Evolutionary conservation across 92 coral and sea anemone species (phyloP), one percentile per base, ranked within the genome.

Genomic region (Epizoanthus rinbou): DNA sequence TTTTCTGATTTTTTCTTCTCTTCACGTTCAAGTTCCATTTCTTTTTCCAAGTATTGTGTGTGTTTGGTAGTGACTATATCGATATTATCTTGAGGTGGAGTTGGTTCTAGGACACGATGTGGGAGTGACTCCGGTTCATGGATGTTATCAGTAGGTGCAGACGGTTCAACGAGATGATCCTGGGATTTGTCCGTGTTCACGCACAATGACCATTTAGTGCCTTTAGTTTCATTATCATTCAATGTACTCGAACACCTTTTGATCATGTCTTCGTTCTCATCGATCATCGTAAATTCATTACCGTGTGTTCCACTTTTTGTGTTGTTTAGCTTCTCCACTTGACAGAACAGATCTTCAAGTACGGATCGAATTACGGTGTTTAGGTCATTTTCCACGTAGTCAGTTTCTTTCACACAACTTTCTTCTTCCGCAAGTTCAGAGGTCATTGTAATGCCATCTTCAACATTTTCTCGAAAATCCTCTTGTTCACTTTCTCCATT

Each of bases 261-360:
- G 33, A 37, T 17, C 62, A 21, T 57, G 10, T 54, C 28, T 37
- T 78, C 54, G 54, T 50, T 63, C 50, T 60, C 39, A 60, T 41
- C 69, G 64, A 28, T 21, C 47, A 43, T 57, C 11, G 71, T 11
- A 2, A 69, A 78, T 60, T 8, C 52, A 62, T 13, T 62, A 45
- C 47, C 82, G 21, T 6, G 62, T 37, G 15, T 41, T 35, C 25
- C 69, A 78, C 64, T 69, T 62, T 39, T 41, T 62, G 62, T 78
- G 82, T 43, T 78, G 50, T 57, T 74, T 54, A 39, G 59, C 21
- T 1, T 39, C 71, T 78, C 69, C 17, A 43, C 82, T 78, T 78
- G 82, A 78, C 71, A 78, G 82, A 78, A 78, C 23, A 78, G 71
- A 22, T 78, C 82, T 63, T 78, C 82, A 60, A 78, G 57, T 10